These are phyloP conservation scores for Oxyruncus cristatus DNA, from an alignment of 2,113 vertebrate genomes.

Conservation along the genomic window DNA sequence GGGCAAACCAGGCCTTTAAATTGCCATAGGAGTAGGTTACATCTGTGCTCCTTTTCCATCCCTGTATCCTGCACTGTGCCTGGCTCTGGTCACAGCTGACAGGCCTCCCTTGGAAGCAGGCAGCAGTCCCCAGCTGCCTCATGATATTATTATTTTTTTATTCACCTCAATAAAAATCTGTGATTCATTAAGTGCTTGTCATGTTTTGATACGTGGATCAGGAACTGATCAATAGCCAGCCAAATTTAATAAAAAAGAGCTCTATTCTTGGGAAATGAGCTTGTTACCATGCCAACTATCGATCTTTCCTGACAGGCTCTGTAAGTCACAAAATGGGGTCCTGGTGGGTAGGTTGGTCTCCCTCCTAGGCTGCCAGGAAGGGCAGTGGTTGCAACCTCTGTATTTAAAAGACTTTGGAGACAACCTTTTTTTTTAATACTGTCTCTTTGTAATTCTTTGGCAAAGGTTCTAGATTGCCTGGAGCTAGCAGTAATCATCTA, in stretches of 20 bases:
- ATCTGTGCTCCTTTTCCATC: not conserved
- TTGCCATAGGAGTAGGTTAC: not conserved
- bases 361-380: slow-evolving; percentile 33
- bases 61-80: not conserved
- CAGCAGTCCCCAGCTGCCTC: not conserved
- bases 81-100: not conserved
- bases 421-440: not conserved
- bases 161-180: slow-evolving; percentile 52
- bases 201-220: slow-evolving; percentile 70
- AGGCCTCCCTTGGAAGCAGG: not conserved
- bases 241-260: slow-evolving; percentile 78
- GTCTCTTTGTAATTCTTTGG: not conserved
- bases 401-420: not conserved
- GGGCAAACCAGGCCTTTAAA: not conserved
- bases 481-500: not conserved
- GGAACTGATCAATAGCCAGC: slow-evolving; percentile 72
- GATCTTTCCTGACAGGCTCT: slow-evolving; percentile 67
- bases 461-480: slow-evolving; percentile 4
- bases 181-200: slow-evolving; percentile 69
- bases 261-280: slow-evolving; percentile 71
- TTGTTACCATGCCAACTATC: slow-evolving; percentile 79
- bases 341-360: slow-evolving; percentile 36
- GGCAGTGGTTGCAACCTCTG: not conserved
- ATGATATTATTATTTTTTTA: slow-evolving; percentile 26
- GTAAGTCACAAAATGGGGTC: slow-evolving; percentile 62